Percentiles rank a stretch among this genome's conserved stretches.
phyloP scores from a whole-genome alignment of 2,113 vertebrate species.

The Mirza zaza region DNA sequence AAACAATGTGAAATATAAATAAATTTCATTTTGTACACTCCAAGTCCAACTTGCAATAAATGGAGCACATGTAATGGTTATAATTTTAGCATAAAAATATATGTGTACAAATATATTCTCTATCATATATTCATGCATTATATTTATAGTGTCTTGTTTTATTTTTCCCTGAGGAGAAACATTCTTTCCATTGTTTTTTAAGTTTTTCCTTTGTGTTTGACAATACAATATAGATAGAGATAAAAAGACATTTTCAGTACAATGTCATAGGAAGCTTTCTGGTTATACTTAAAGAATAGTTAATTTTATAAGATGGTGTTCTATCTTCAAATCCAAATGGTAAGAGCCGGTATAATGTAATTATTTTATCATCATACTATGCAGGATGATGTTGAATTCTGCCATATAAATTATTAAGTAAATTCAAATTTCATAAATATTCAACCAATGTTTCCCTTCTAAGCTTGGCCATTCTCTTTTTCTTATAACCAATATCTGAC shows the following conservation, averaged over 20 bases:
- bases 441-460: neutral
- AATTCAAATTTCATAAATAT: neutral
- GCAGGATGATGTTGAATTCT: neutral
- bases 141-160: neutral
- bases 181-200: neutral
- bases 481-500: neutral
- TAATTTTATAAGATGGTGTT: neutral
- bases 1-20: neutral
- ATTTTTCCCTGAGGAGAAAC: neutral
- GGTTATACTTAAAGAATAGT: neutral
- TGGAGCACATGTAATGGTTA: neutral
- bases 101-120: neutral
- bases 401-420: neutral
- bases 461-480: neutral
- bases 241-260: neutral
- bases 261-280: neutral
- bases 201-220: neutral
- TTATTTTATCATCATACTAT: neutral
- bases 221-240: neutral
- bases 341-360: neutral
- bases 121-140: neutral
- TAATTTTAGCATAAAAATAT: conserved; percentile 5
- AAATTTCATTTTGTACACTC: neutral
- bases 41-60: neutral
- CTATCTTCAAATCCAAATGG: neutral